phyloP scores from a whole-genome alignment of 1,140 invertebrate species.

The Leptopilina boulardi region DNA sequence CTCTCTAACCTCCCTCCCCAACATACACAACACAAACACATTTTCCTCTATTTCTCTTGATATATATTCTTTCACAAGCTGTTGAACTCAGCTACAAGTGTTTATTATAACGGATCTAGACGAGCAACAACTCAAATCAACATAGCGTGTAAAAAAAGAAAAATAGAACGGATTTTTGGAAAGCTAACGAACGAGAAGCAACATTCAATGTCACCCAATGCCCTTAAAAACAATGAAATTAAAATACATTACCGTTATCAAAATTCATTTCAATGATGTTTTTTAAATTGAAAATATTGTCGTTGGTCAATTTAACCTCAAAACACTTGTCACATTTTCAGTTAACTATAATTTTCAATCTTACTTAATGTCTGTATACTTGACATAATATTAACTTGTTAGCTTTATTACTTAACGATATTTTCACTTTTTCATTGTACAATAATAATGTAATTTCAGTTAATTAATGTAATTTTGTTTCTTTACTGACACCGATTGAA shows the following conservation, averaged over 20 bases:
- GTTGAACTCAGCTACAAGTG: constrained; percentile 25
- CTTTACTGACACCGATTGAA: too few relatives aligned
- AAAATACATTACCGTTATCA: neutral
- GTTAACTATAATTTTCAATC: too few relatives aligned
- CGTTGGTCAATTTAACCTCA: too few relatives aligned
- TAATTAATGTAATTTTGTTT: too few relatives aligned
- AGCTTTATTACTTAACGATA: too few relatives aligned
- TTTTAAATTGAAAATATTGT: neutral
- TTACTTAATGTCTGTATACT: too few relatives aligned
- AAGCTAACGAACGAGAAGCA: neutral
- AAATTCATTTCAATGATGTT: too few relatives aligned
- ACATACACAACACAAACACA: neutral
- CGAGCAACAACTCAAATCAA: neutral
- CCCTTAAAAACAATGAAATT: neutral
- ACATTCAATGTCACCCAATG: constrained; percentile 12
- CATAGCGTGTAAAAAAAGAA: neutral
- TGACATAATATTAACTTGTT: too few relatives aligned
- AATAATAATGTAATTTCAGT: too few relatives aligned
- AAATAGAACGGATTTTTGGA: neutral
- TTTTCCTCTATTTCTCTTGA: constrained; percentile 38
- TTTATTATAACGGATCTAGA: constrained; percentile 22
- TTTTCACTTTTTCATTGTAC: too few relatives aligned
- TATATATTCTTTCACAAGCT: constrained; percentile 31
- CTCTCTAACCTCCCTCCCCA: neutral
- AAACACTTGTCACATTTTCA: too few relatives aligned